Percentiles rank a stretch among this genome's conserved stretches.
Evolutionary conservation across 2,113 vertebrate species (phyloP).

Genomic region (Burhinus oedicnemus): DNA sequence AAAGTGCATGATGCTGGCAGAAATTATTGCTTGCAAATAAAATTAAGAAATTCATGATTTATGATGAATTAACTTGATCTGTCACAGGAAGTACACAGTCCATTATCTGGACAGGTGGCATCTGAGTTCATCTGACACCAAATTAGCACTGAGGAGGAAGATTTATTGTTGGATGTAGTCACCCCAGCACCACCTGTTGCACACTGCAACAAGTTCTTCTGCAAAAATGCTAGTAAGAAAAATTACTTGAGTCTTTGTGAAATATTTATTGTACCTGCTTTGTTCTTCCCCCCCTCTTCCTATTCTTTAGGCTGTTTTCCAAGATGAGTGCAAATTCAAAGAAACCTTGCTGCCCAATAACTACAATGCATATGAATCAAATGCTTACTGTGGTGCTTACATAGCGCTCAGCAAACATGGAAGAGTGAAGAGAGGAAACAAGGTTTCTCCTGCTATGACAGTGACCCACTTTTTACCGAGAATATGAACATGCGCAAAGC

Average conservation of each 20-base stretch:
- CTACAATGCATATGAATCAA: slow-evolving; percentile 95
- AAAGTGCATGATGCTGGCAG: neutral
- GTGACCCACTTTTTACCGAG: slow-evolving; percentile 96
- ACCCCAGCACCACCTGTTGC: slow-evolving; percentile 11
- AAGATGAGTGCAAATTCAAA: slow-evolving; percentile 94
- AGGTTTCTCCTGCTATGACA: slow-evolving; percentile 90
- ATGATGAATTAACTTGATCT: slow-evolving; percentile 1
- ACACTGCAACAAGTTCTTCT: neutral
- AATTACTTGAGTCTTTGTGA: neutral
- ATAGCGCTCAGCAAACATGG: slow-evolving; percentile 93
- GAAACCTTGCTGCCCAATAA: slow-evolving; percentile 93
- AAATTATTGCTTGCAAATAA: neutral
- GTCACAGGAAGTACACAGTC: slow-evolving; percentile 40
- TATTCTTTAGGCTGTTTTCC: slow-evolving; percentile 86
- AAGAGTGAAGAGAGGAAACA: slow-evolving; percentile 89
- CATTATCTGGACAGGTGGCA: slow-evolving; percentile 61
- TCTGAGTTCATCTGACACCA: slow-evolving; percentile 39
- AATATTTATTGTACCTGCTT: neutral
- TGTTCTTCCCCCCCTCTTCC: neutral
- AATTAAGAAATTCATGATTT: neutral
- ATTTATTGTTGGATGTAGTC: slow-evolving; percentile 27
- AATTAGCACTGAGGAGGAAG: slow-evolving; percentile 39
- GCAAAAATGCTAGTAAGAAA: neutral
- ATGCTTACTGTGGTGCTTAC: slow-evolving; percentile 83
- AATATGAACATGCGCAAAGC: slow-evolving; percentile 77